Conservation (phyloP, 2,113 vertebrate species). For the Cyanoderma ruficeps region DNA sequence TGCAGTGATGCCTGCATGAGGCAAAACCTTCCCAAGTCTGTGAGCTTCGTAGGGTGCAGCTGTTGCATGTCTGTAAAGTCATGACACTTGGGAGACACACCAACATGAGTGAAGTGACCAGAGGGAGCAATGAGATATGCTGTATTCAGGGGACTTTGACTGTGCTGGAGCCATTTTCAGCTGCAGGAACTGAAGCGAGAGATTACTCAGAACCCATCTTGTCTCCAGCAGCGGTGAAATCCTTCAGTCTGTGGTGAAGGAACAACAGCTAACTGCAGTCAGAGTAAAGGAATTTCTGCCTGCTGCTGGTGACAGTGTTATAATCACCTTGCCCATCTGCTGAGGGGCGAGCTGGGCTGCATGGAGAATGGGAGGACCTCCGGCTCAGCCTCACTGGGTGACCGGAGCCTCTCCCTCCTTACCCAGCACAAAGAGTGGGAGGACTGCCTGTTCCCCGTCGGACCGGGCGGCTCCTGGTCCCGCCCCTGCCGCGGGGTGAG, state of each 20-base stretch:
- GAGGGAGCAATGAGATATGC: not conserved
- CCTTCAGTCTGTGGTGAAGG: not conserved
- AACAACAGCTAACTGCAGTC: not conserved
- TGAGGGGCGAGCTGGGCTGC: not conserved
- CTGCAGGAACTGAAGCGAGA: not conserved
- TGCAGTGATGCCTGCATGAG: not conserved
- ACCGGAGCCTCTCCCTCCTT: not conserved
- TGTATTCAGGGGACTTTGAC: not conserved
- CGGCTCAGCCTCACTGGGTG: not conserved
- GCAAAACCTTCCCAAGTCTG: not conserved
- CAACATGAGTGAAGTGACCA: not conserved
- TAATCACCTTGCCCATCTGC: not conserved
- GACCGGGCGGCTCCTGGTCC: not conserved
- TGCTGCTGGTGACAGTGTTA: too few species aligned
- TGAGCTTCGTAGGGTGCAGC: not conserved
- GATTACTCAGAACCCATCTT: not conserved
- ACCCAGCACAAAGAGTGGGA: not conserved
- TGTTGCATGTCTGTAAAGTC: not conserved
- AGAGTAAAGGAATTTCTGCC: not conserved
- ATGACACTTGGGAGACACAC: not conserved
- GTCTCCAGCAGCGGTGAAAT: not conserved
- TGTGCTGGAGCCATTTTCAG: not conserved
- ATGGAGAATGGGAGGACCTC: not conserved
- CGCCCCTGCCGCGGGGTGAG: not conserved
- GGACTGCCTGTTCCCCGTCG: not conserved